Base-by-base conservation (phyloP, 2,113 vertebrate species). In the Pelecanus crispus region DNA sequence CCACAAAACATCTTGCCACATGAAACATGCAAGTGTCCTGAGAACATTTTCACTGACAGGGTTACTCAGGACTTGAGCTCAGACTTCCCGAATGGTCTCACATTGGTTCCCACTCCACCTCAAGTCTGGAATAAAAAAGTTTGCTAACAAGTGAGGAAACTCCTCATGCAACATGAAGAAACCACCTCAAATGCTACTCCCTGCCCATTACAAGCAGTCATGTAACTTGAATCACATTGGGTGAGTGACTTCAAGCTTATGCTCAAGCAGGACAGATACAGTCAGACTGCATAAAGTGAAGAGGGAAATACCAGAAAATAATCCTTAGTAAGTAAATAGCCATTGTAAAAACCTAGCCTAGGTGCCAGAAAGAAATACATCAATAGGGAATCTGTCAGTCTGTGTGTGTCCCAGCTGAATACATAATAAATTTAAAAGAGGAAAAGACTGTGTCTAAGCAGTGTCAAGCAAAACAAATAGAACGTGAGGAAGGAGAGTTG, bases 331-430 rank as follows among this genome's bases (percentile, higher is more conserved):
- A 89, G 65, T 44, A 81, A 29, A 74, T 9, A 79, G 56, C 20
- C 42, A 56, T 67, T 81, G 38, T 81, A 89, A 95, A 95, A 95
- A 55, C 50, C 59, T 26, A 89, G 29, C 40, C 67, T 65, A 61
- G 58, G 44, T 87, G 93, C 81, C 93, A 95, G 81, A 89, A 95
- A 13, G 29, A 86, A 95, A 95, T 92, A n/a, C n/a, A n/a, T 91
- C 95, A 89, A 52, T 47, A 84, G 26, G 71, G 77, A 81, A 91
- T 86, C 45, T 25, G 7, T 86, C 79, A 88, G 83, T 74, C 75
- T 91, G 28, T 66, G 38, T n/a, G 59, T 3, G 10, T 89, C 86
- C 77, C 82, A 90, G 80, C 36, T 81, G 79, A 91, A 86, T 55
- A 71, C 50, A 6, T 29, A 94, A 88, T 44, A 55, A 66, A 91